Percentiles rank a stretch among this genome's conserved stretches.
Evolutionary conservation across 2,113 vertebrate genomes (phyloP).

Genomic region (Numida meleagris): DNA sequence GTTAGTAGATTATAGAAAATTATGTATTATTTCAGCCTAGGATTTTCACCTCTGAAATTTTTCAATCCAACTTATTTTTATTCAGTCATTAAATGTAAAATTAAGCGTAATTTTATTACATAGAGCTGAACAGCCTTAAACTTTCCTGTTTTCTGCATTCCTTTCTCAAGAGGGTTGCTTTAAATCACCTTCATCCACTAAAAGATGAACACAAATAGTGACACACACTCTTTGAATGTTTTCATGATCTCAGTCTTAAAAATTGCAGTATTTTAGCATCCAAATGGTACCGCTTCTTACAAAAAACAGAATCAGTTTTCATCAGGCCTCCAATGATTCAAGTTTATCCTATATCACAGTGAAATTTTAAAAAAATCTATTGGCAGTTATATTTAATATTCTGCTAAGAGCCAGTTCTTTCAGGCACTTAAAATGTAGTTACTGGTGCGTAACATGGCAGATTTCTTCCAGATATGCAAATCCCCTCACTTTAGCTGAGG

Average conservation of each 20-base stretch:
- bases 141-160: background rate
- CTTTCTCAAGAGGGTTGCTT: background rate
- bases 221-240: background rate
- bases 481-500: background rate
- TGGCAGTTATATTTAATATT: background rate
- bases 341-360: background rate
- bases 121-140: background rate
- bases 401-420: background rate
- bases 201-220: background rate
- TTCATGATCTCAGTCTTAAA: background rate
- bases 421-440: conserved; percentile 35
- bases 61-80: background rate
- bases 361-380: background rate
- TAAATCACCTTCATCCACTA: background rate
- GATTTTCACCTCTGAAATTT: background rate
- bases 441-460: background rate
- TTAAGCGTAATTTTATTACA: background rate
- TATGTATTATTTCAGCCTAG: background rate
- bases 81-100: background rate
- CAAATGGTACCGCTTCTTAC: background rate
- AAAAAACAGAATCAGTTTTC: background rate
- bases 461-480: conserved; percentile 57
- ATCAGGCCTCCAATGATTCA: background rate
- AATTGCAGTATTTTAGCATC: background rate
- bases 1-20: background rate